phyloP scores from a whole-genome alignment of 1,140 invertebrate genomes.

The Potamilus streckersoni region DNA sequence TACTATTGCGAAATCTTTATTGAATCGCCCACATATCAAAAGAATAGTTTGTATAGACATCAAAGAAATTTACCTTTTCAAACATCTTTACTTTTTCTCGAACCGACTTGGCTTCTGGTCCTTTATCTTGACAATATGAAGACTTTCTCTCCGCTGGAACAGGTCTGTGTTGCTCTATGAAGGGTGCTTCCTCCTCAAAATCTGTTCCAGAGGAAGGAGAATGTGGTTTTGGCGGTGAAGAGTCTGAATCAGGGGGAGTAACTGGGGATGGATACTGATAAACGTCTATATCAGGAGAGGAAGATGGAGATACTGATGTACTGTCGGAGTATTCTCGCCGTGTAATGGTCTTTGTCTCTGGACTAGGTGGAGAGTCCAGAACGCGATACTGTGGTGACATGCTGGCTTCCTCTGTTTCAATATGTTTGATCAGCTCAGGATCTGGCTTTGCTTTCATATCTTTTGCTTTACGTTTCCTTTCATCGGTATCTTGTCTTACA shows the following conservation, averaged over 20 bases:
- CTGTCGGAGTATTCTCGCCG: constrained; percentile 62
- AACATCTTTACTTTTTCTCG: too few species aligned
- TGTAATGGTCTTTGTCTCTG: constrained; percentile 52
- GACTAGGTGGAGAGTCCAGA: constrained; percentile 61
- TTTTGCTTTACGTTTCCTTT: constrained; percentile 48
- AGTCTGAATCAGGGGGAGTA: constrained; percentile 62
- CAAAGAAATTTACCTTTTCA: too few species aligned
- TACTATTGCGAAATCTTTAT: too few species aligned
- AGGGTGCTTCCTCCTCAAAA: constrained; percentile 46
- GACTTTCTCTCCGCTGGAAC: too few species aligned
- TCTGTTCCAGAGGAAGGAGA: constrained; percentile 61
- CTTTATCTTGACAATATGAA: too few species aligned
- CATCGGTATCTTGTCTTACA: constrained; percentile 53
- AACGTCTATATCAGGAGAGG: constrained; percentile 55
- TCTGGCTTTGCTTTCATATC: constrained; percentile 61
- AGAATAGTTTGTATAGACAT: too few species aligned
- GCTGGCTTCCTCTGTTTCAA: constrained; percentile 55
- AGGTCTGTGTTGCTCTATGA: too few species aligned
- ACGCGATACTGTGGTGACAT: constrained; percentile 61
- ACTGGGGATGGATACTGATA: constrained; percentile 62
- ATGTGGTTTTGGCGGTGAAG: constrained; percentile 63
- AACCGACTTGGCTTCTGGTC: too few species aligned
- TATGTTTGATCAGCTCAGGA: constrained; percentile 55
- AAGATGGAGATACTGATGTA: constrained; percentile 58
- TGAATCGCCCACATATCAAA: too few species aligned